phyloP scores from a whole-genome alignment of 2,888 invertebrate genomes.

The Minunthozetes semirufus region DNA sequence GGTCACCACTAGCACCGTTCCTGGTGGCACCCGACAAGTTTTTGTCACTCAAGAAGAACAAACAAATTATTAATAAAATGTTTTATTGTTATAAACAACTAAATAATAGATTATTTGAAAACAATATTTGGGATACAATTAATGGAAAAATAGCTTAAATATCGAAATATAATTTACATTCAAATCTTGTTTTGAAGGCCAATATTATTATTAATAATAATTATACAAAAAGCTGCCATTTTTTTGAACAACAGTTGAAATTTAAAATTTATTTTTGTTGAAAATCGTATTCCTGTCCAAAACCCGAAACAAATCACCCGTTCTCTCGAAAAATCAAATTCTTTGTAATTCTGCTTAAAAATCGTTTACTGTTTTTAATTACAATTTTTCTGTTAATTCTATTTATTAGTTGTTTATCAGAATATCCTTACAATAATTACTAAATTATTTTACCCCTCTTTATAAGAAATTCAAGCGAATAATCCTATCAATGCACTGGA shows the following conservation, averaged over 20 bases:
- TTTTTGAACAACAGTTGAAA: background rate
- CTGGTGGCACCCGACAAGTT: conserved; percentile 59
- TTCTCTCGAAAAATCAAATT: background rate
- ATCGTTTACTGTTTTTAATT: background rate
- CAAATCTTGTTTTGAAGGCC: conserved; percentile 15
- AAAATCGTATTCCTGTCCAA: background rate
- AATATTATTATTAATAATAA: conserved; percentile 16
- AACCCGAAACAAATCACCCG: background rate
- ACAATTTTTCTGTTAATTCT: conserved; percentile 18
- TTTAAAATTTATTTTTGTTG: background rate
- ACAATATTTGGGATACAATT: conserved; percentile 15
- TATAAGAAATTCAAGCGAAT: background rate
- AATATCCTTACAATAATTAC: conserved; percentile 7
- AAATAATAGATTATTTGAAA: background rate
- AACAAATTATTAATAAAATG: conserved; percentile 30
- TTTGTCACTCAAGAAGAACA: conserved; percentile 45
- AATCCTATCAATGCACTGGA: background rate
- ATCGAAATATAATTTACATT: conserved; percentile 1
- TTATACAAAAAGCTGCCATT: conserved; percentile 20
- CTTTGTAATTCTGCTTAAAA: background rate
- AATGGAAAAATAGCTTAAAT: conserved; percentile 17
- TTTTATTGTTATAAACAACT: conserved; percentile 27
- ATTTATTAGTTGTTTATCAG: conserved; percentile 27
- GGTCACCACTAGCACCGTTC: conserved; percentile 85
- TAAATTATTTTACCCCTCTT: conserved; percentile 20